phyloP scores from a whole-genome alignment of 2,113 vertebrate genomes.

The Pollimyrus isidori region DNA sequence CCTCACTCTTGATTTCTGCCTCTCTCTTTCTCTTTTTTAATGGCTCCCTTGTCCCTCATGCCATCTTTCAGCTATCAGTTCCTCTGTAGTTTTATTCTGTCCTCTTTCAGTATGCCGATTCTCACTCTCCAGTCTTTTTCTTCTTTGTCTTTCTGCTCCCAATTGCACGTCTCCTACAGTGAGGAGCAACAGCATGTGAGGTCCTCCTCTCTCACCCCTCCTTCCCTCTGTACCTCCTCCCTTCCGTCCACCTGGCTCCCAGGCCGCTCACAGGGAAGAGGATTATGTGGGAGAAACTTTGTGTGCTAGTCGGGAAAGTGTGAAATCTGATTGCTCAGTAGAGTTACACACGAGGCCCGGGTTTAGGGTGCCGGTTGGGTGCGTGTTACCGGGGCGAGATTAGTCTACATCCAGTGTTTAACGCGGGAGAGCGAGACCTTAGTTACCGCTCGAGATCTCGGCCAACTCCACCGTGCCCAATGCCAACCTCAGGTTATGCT shows the following conservation, averaged over 20 bases:
- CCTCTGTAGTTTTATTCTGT: slow-evolving; percentile 41
- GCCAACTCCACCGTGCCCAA: not conserved
- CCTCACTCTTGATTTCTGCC: not conserved
- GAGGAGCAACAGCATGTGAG: not conserved
- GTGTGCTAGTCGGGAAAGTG: not conserved
- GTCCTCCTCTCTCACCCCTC: not conserved
- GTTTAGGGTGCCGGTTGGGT: slow-evolving; percentile 14
- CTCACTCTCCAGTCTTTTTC: not conserved
- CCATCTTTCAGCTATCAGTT: slow-evolving; percentile 14
- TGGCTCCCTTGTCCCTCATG: not conserved
- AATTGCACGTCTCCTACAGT: not conserved
- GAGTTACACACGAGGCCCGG: not conserved
- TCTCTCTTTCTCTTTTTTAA: not conserved
- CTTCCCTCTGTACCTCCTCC: not conserved
- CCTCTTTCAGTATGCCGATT: not conserved
- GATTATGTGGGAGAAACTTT: not conserved
- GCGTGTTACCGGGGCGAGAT: slow-evolving; percentile 36
- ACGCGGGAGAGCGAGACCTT: slow-evolving; percentile 11
- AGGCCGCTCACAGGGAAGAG: not conserved
- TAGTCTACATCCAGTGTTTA: slow-evolving; percentile 34
- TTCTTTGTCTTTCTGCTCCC: not conserved
- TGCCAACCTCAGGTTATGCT: not conserved
- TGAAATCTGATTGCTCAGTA: slow-evolving; percentile 4
- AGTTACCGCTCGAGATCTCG: not conserved
- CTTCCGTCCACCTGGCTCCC: slow-evolving; percentile 7